Base-by-base conservation (phyloP, 2,888 invertebrate species). In the Cepaea hortensis region DNA sequence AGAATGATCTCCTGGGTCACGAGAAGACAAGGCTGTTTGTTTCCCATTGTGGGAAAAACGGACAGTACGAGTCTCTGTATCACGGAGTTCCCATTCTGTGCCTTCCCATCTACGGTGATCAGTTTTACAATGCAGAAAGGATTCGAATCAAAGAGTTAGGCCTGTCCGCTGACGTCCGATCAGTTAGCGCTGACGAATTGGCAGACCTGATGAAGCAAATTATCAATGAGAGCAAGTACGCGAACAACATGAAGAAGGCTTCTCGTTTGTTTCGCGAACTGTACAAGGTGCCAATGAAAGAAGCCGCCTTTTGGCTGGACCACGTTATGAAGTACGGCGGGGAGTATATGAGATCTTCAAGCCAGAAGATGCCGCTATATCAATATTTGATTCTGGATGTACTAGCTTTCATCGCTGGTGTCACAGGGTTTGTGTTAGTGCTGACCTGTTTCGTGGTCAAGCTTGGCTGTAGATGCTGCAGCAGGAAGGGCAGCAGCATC, bases 271-370 rank as follows among this genome's bases (percentile, higher is more conserved):
- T 85, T 68, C 80, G 84, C 4, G 86, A 88, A 65, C 79, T 86
- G 84, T 88, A 86, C 62, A 86, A 88, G 77, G 82, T 86, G 35
- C 90, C 92, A 3, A 70, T 81, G 48, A 88, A 91, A 72, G 88
- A 90, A 79, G 91, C 90, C 7, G 90, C 89, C 11, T 91, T 85
- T 77, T 92, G 91, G 91, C 88, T 92, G 20, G 92, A 92, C 76
- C 91, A 91, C 81, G 89, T 92, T 70, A 88, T 92, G 20, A 88
- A 89, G 85, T 90, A 90, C 89, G 92, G 92, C 15, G 90, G 90
- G 5, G 85, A 85, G 15, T 90, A 91, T 81, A 83, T 92, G 75
- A 87, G 89, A n/a, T 90, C 92, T 5, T 35, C 88, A 50, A 87
- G 88, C 13, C 84, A 88, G 68, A 87, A 90, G 73, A 87, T 92